Evolutionary conservation across 2,797 vertebrate genomes (phyloP), one percentile per base, ranked within the genome.

Genomic region (Platyrinchus mystaceus): DNA sequence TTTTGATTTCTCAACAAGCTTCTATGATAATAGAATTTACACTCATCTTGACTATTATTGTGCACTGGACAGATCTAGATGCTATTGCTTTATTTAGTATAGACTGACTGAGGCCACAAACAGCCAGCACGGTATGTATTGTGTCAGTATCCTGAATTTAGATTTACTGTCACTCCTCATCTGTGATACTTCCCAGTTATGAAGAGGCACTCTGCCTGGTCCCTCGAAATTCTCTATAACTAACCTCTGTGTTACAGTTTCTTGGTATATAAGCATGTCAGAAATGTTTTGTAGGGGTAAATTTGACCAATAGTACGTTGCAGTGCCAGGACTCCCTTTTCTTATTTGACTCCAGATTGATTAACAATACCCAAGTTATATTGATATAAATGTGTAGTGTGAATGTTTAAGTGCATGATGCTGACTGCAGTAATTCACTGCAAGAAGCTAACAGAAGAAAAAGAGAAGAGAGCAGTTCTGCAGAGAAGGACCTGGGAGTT

Each of bases 1-100:
- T 81, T 96, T 88, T 90, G 85, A 55, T 91, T 90, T 76, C 66
- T 93, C 23, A 86, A 28, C 2, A 49, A 86, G 19, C 17, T 94
- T 88, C 32, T 82, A 2, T 64, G 34, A 49, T 58, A 86, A 37
- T 26, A 75, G 14, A 28, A 47, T 76, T 82, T 93, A 34, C 30
- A 30, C 7, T 84, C 6, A 7, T 46, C 41, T 71, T 80, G 62
- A 53, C 30, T 91, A 41, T 85, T 64, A 24, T 36, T 81, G 43
- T 64, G 46, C 22, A 7, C 50, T 47, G 55, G 36, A 16, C 28
- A 41, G 55, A 76, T 84, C 86, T 84, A 71, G 73, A 68, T 12
- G 15, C 24, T 89, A 36, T 70, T n/a, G 8, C 56, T 93, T 59
- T 83, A 23, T 84, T 74, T 79, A 39, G 10, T 43, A 8, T 17